Percentiles rank a stretch among this genome's conserved stretches.
These are phyloP conservation scores for Heteromurus nitidus DNA, from an alignment of 2,888 invertebrate genomes.

Conservation along the genomic window DNA sequence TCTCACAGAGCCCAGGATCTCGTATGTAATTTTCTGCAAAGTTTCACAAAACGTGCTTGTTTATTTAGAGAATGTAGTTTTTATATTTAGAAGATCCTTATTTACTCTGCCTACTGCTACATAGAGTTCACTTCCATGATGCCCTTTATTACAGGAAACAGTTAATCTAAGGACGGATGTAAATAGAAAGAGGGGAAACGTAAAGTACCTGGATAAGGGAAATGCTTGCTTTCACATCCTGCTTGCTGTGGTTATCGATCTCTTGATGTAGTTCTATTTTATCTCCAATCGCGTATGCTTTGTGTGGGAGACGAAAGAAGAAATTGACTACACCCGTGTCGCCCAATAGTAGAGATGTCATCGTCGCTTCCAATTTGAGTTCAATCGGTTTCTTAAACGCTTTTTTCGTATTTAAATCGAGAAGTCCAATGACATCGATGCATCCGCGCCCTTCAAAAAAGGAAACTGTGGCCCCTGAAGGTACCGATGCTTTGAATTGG, in stretches of 20 bases:
- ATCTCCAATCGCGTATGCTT: conserved; percentile 60
- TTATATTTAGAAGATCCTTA: no score
- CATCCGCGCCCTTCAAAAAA: conserved; percentile 53
- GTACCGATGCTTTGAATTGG: conserved; percentile 49
- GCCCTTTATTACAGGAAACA: no score
- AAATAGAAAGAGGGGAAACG: no score
- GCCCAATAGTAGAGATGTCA: conserved; percentile 30
- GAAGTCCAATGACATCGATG: conserved; percentile 46
- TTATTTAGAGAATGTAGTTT: no score
- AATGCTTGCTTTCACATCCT: conserved; percentile 57
- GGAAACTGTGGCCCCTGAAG: conserved; percentile 48
- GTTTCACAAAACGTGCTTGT: no score
- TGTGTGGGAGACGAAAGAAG: conserved; percentile 47
- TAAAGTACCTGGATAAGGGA: conserved; percentile 61
- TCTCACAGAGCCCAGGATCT: conserved; percentile 43
- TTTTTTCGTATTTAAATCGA: conserved; percentile 49
- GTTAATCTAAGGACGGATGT: no score
- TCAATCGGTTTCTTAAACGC: conserved; percentile 46
- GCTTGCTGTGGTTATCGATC: conserved; percentile 54
- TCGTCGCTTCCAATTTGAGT: conserved; percentile 39
- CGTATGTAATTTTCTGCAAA: conserved; percentile 58
- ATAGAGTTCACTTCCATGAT: no score
- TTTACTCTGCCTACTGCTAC: no score
- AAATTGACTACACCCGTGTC: conserved; percentile 43
- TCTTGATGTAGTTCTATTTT: conserved; percentile 55